Evolutionary conservation across 2,797 vertebrate species (phyloP), one percentile per base, ranked within the genome.

Genomic region (Bryconaethiops microstoma): DNA sequence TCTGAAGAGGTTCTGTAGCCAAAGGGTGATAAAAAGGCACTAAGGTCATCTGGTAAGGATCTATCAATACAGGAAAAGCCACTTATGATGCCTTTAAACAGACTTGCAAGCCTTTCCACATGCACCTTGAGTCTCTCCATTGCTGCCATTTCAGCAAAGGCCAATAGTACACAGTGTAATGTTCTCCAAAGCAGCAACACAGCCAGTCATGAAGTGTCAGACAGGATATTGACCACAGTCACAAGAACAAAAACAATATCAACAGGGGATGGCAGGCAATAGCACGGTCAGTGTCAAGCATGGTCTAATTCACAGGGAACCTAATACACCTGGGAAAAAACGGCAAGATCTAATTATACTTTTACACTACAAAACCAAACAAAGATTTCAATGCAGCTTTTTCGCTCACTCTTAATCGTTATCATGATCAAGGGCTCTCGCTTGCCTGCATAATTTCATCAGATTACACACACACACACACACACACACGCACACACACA

Each of bases 401-500:
- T 60, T 1, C 1, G 60, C 25, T 35, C 60, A 63, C 25, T 63
- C 29, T 63, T 63, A 63, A 63, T 35, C 60, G 1, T 25, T 62
- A 6, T 35, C 14, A 35, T 35, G 60, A 60, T 57, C 19, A 5
- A 23, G 3, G 21, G n/a, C 55, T 45, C 42, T 12, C 42, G 8
- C 13, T 52, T 23, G 57, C 21, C 57, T 60, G 57, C 57, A 63
- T 35, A 63, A 35, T 63, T 25, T 63, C 25, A 60, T 21, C 57
- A 60, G n/a, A 23, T 60, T 12, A 13, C 13, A 13, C 13, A 13
- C 19, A 21, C 19, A 48, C 50, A 54, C 59, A 57, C 23, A 50
- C 50, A 69, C 55, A 74, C n/a, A 59, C 42, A 68, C 54, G 65
- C 39, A 74, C 35, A 63, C 29, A 73, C 25, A 59, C 23, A 63